Percentiles rank a stretch among this genome's conserved stretches.
Evolutionary conservation across 2,888 invertebrate species (phyloP).

Genomic region (Nomada fabriciana): DNA sequence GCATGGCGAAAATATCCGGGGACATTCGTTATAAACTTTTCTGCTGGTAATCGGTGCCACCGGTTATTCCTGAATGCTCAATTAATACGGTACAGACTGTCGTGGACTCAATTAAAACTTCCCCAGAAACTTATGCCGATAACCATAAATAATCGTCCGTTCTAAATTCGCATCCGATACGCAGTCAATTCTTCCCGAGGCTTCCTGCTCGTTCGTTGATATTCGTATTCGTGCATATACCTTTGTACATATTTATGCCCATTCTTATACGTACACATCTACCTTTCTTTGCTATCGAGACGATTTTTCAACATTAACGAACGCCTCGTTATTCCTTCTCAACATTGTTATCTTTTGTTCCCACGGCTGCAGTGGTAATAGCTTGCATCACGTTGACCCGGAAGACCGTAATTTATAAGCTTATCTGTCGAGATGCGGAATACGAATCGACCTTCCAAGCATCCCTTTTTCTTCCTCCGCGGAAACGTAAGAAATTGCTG

Average conservation of each 20-base stretch:
- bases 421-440: constrained; percentile 44
- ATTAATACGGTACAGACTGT: constrained; percentile 28
- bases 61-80: constrained; percentile 43
- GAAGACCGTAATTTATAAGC: constrained; percentile 44
- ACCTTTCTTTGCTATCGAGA: not conserved
- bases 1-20: constrained; percentile 38
- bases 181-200: not conserved
- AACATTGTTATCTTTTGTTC: constrained; percentile 51
- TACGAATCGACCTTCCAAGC: constrained; percentile 12
- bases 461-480: not conserved
- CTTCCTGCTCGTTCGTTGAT: not conserved
- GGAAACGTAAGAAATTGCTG: constrained; percentile 11
- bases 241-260: too few species aligned
- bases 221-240: not conserved
- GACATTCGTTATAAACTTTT: constrained; percentile 64
- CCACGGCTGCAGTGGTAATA: constrained; percentile 35
- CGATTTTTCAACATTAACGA: constrained; percentile 27
- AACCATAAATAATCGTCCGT: constrained; percentile 25
- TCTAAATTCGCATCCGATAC: constrained; percentile 10
- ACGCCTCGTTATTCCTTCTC: constrained; percentile 18
- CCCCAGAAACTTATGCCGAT: constrained; percentile 35
- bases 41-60: constrained; percentile 46
- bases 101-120: constrained; percentile 44
- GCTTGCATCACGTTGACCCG: constrained; percentile 39
- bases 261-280: too few species aligned